These are phyloP conservation scores for Yponomeuta plumbellus DNA, from an alignment of 2,888 invertebrate genomes.

Conservation along the genomic window DNA sequence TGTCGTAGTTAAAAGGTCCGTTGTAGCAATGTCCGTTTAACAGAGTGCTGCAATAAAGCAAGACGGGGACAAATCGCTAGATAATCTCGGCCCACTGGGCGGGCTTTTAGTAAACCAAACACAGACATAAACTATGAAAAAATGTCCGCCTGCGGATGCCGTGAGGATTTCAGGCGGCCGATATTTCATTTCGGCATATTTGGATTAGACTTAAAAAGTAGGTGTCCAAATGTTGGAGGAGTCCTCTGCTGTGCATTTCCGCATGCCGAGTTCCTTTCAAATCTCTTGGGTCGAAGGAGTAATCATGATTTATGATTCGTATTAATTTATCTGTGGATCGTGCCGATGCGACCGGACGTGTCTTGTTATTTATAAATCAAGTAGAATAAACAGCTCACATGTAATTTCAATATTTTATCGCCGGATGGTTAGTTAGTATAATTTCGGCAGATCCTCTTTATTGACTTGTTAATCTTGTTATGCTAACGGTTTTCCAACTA, in stretches of 20 bases:
- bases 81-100: slow-evolving; percentile 27
- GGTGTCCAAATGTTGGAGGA: slow-evolving; percentile 34
- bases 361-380: background rate
- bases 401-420: background rate
- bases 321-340: slow-evolving; percentile 24
- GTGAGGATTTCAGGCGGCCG: slow-evolving; percentile 36
- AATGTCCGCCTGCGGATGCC: slow-evolving; percentile 40
- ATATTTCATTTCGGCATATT: slow-evolving; percentile 41
- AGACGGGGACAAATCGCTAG: slow-evolving; percentile 29
- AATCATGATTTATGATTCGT: slow-evolving; percentile 39
- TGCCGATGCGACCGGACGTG: slow-evolving; percentile 3
- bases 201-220: slow-evolving; percentile 43
- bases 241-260: slow-evolving; percentile 39
- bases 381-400: background rate
- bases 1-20: slow-evolving; percentile 6
- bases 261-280: slow-evolving; percentile 30
- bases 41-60: slow-evolving; percentile 11
- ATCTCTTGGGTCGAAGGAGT: slow-evolving; percentile 28
- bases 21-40: background rate
- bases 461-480: background rate
- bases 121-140: slow-evolving; percentile 53
- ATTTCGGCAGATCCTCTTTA: background rate
- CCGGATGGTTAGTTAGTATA: background rate
- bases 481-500: background rate
- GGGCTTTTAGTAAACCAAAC: slow-evolving; percentile 29